Evolutionary conservation across 2,888 invertebrate genomes (phyloP).

Genomic region (Scrobipalpa costella): DNA sequence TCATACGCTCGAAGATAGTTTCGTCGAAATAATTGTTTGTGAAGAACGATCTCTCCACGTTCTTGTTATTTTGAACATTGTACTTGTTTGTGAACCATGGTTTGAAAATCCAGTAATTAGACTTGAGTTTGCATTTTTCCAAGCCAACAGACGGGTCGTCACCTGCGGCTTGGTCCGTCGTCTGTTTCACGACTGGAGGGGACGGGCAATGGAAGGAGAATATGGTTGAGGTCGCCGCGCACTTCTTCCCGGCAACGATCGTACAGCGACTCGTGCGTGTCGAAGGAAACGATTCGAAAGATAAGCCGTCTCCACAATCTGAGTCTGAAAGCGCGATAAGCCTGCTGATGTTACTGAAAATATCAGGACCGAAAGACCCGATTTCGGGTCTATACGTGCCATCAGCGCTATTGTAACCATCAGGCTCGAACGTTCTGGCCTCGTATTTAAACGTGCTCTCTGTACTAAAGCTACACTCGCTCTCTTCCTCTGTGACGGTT

Average conservation of each 20-base stretch:
- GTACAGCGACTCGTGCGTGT: background rate
- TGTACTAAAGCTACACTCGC: background rate
- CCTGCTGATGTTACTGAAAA: background rate
- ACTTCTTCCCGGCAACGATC: background rate
- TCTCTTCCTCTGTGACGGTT: background rate
- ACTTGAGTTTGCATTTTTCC: background rate
- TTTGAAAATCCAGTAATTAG: background rate
- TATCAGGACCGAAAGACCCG: background rate
- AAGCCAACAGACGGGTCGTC: background rate
- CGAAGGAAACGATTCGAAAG: background rate
- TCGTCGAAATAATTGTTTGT: slow-evolving; percentile 35
- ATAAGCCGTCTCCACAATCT: background rate
- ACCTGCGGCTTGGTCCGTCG: background rate
- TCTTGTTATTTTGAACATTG: background rate
- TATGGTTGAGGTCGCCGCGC: slow-evolving; percentile 23
- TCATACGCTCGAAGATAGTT: slow-evolving; percentile 34
- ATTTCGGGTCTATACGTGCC: background rate
- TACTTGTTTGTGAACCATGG: background rate
- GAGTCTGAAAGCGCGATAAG: background rate
- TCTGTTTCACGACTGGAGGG: background rate
- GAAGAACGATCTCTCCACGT: background rate
- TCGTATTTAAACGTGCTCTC: background rate
- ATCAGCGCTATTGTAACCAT: background rate
- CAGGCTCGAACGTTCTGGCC: background rate
- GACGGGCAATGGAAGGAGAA: background rate